Base-by-base conservation (phyloP, 53 echinoderm and acorn worm genomes). In the Crossaster papposus region DNA sequence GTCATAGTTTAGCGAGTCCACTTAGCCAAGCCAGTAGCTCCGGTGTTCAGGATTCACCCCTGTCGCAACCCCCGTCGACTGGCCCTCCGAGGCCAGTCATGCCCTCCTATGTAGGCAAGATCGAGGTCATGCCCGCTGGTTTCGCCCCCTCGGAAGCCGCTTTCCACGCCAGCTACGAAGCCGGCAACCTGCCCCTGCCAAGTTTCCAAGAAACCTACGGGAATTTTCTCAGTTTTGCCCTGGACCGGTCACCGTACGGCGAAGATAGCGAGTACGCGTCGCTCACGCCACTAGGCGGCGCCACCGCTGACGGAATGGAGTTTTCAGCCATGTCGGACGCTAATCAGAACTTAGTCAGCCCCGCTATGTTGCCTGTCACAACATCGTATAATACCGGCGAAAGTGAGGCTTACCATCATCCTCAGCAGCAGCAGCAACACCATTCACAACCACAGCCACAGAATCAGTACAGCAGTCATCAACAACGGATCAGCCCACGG, bases 181-280 rank as follows among this genome's bases (percentile, higher is more conserved):
- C 89, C 54, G 85, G 94, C 74, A 91, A 88, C 87, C 65, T 96
- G 76, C 97, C 97, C 62, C 82, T 96, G 83, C 97, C 97, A 37
- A 97, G 95, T 85, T 97, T 97, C 78, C 95, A 95, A 73, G 97
- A 97, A 74, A 94, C 95, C 29, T 97, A 95, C 80, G 95, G 97
- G 30, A 94, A 81, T 80, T 73, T 87, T 36, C 88, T 89, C 44
- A 85, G 91, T 70, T 91, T 91, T 22, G 77, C 83, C 30, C 64
- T 85, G 79, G 91, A 91, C 83, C 83, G 91, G 37, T 65, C 91
- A 13, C 74, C 72, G 64, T 78, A 82, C 79, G 84, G 79, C n/a
- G 91, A 91, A 84, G 85, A 91, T 29, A 71, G 75, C 26, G 90
- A 82, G 77, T 78, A 74, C 78, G 32, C 91, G 6, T 89, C 89